A percentile compares a stretch with the other conserved stretches of the same genome.
phyloP scores from a whole-genome alignment of 2,113 vertebrate genomes.

The Typhlomys cinereus region DNA sequence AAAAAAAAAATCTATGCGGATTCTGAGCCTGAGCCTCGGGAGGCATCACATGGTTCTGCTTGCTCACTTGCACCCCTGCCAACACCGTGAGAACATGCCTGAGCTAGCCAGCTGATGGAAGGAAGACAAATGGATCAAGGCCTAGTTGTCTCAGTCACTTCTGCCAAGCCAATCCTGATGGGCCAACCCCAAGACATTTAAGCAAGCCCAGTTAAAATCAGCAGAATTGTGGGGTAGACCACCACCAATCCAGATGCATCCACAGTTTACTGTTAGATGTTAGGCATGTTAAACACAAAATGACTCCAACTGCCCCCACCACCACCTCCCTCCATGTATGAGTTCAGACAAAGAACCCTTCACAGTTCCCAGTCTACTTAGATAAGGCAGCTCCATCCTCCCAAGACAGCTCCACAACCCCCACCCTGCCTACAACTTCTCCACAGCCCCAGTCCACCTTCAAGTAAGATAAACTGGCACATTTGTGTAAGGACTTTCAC shows the following conservation, averaged over 20 bases:
- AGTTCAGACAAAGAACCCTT: no score
- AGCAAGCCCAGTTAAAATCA: conserved; percentile 45
- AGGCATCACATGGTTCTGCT: conserved; percentile 22
- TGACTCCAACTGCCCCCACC: no score
- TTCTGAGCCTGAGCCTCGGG: not conserved
- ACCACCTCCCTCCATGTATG: no score
- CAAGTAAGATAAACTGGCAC: no score
- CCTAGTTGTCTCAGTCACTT: not conserved
- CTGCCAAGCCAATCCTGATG: conserved; percentile 42
- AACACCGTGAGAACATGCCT: not conserved
- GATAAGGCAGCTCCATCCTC: no score
- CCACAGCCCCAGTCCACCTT: no score
- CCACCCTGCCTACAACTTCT: no score
- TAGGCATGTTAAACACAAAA: no score
- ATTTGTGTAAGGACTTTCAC: no score
- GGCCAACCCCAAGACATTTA: not conserved
- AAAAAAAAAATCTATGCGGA: not conserved
- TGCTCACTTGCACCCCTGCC: conserved; percentile 15
- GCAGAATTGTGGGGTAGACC: not conserved
- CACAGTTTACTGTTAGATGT: no score
- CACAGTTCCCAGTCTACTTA: no score
- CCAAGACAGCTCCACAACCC: no score
- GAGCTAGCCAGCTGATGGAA: conserved; percentile 28
- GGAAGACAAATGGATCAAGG: not conserved
- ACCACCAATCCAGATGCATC: conserved; percentile 2